Percentiles rank a stretch among this genome's conserved stretches.
Conservation (phyloP, 2,888 invertebrate genomes). For the Spodoptera littoralis region DNA sequence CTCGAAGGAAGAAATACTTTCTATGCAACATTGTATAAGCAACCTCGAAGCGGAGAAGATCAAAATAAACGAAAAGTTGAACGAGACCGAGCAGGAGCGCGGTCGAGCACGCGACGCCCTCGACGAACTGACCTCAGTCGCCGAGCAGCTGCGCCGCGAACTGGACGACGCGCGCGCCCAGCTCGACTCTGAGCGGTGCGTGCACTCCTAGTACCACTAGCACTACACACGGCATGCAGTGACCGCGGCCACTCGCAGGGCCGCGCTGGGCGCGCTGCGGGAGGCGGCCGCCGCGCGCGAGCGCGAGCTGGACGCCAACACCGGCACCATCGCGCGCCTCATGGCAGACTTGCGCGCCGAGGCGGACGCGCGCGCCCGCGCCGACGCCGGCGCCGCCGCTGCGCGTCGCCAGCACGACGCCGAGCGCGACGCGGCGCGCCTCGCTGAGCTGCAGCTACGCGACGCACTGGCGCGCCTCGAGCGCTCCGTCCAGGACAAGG, state of each 20-base stretch:
- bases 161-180: neutral
- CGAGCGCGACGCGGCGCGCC: conserved; percentile 26
- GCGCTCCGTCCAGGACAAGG: conserved; percentile 62
- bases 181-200: conserved; percentile 9
- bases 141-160: conserved; percentile 6
- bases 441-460: conserved; percentile 5
- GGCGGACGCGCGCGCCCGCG: conserved; percentile 35
- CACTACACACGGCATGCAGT: no score
- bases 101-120: conserved; percentile 11
- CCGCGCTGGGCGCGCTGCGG: conserved; percentile 4
- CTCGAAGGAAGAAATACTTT: conserved; percentile 16
- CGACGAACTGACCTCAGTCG: conserved; percentile 1
- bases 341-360: conserved; percentile 44
- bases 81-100: conserved; percentile 14
- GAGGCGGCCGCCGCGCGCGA: conserved; percentile 19
- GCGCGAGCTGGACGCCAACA: conserved; percentile 40
- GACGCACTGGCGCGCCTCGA: conserved; percentile 23
- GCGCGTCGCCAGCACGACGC: conserved; percentile 27
- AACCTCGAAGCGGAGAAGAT: conserved; percentile 29
- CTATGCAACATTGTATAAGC: conserved; percentile 9
- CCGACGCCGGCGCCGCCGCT: conserved; percentile 32
- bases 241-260: neutral
- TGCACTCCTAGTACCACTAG: neutral
- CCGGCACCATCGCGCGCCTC: conserved; percentile 45
- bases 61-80: conserved; percentile 16